Evolutionary conservation across 1,140 invertebrate species (phyloP), one percentile per base, ranked within the genome.

Genomic region (Euura lappo): DNA sequence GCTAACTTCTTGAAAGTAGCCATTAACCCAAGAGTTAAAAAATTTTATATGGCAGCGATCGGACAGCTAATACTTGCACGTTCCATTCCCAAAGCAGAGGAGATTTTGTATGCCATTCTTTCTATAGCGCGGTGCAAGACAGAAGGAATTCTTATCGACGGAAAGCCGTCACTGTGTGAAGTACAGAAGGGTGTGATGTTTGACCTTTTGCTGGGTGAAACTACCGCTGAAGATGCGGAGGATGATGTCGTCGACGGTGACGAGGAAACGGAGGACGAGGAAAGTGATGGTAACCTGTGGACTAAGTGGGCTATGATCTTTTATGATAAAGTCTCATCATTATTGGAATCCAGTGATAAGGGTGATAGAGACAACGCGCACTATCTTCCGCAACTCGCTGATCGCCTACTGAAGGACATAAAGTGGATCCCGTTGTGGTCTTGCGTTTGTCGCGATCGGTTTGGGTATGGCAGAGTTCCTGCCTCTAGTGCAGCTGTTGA

Each of bases 391-490:
- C 13, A 45, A 43, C 13, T 71, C 1, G 72, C 69, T 10, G 6
- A 68, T 8, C 65, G 70, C 46, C 28, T 74, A 45, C 7, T 74
- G 0, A 42, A 43, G 11, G 69, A 74, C 68, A 70, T 70, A 8
- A 3, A 11, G 2, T 70, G 42, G 44, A 51, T 73, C 46, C 74
- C 74, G 28, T 42, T 72, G n/a, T 75, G 68, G 74, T 72, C 71
- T 10, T 72, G 68, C 13, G 44, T 72, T 3, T 46, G n/a, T 10
- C 28, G 10, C 5, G 51, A 69, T 65, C 6, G 44, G 5, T 75
- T 70, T 70, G 71, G 74, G 28, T 75, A 69, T 46, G 71, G 74
- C 10, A 68, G 71, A 65, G 68, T 75, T 45, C 74, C 71, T 6
- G 74, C 71, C 4, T 47, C 68, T 2, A 75, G 74, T 28, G 71